Evolutionary conservation across 2,888 invertebrate genomes (phyloP), one percentile per base, ranked within the genome.

Genomic region (Cheilosia impressa): DNA sequence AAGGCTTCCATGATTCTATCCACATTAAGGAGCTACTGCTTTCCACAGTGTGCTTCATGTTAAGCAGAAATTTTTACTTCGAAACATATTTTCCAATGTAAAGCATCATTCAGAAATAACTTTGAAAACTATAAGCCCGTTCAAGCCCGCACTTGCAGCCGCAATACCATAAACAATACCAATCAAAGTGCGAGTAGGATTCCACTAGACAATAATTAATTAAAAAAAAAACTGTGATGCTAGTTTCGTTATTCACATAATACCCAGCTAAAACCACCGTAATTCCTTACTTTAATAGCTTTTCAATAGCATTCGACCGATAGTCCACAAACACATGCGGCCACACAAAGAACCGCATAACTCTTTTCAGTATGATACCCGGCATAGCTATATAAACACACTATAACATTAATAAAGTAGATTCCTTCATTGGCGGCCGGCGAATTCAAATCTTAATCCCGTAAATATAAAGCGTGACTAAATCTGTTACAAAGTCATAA

Each of bases 401-500:
- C 47, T 47, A 68, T 19, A 41, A 52, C 58, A 78, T 72, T 78
- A 72, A 80, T 69, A 69, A 63, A 62, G 43, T 43, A 68, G 68
- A 83, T 75, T 73, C 79, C 63, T 79, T 73, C 79, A 75, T 52
- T 80, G 69, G 66, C 80, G 31, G 60, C 38, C 50, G 62, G 57
- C 38, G 77, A 77, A 81, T 77, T 66, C 72, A 77, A 77, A 77
- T 81, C 85, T 85, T 85, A 81, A 88, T 87, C 88, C 84, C 76
- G 84, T 87, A 87, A 87, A 88, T 82, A 87, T 80, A 69, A 83
- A 87, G 79, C 87, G 85, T 87, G 80, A 80, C 82, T 88, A 88
- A 88, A 88, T 88, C 88, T 88, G 88, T 87, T 88, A 87, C 87
- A 87, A 79, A 88, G 87, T 88, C 88, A 88, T 88, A 88, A 88